phyloP scores from a whole-genome alignment of 2,888 invertebrate genomes.

The Acheta domesticus region DNA sequence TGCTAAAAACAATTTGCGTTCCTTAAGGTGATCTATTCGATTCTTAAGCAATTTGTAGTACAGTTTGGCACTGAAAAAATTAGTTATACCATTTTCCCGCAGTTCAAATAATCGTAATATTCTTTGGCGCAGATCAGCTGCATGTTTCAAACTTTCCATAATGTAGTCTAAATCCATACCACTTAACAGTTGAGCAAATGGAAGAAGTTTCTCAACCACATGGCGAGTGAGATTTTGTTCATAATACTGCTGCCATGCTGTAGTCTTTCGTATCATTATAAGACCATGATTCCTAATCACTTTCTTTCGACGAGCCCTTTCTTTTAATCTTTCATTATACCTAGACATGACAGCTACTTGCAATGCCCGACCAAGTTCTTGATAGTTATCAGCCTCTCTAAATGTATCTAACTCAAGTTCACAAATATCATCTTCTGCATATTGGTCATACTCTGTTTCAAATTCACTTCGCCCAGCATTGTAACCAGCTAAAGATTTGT shows the following conservation, averaged over 20 bases:
- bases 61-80: slow-evolving; percentile 59
- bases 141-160: slow-evolving; percentile 71
- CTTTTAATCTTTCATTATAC: slow-evolving; percentile 73
- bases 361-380: slow-evolving; percentile 59
- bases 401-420: slow-evolving; percentile 50
- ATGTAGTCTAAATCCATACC: slow-evolving; percentile 69
- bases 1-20: slow-evolving; percentile 46
- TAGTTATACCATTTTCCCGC: slow-evolving; percentile 66
- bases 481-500: slow-evolving; percentile 73
- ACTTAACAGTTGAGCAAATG: slow-evolving; percentile 72
- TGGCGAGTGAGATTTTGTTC: slow-evolving; percentile 54
- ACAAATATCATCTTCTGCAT: slow-evolving; percentile 69
- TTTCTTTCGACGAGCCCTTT: slow-evolving; percentile 67
- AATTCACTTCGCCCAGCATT: slow-evolving; percentile 84
- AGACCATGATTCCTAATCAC: slow-evolving; percentile 77
- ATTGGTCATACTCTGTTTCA: slow-evolving; percentile 76
- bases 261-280: slow-evolving; percentile 66
- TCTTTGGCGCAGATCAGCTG: slow-evolving; percentile 61
- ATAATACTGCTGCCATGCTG: slow-evolving; percentile 67
- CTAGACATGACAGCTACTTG: slow-evolving; percentile 67
- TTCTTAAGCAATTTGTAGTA: slow-evolving; percentile 64
- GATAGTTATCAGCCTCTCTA: slow-evolving; percentile 47
- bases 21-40: slow-evolving; percentile 56
- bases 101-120: slow-evolving; percentile 44
- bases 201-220: slow-evolving; percentile 51